Evolutionary conservation across 2,797 vertebrate genomes (phyloP).

Genomic region (Eurystomus glaucurus): DNA sequence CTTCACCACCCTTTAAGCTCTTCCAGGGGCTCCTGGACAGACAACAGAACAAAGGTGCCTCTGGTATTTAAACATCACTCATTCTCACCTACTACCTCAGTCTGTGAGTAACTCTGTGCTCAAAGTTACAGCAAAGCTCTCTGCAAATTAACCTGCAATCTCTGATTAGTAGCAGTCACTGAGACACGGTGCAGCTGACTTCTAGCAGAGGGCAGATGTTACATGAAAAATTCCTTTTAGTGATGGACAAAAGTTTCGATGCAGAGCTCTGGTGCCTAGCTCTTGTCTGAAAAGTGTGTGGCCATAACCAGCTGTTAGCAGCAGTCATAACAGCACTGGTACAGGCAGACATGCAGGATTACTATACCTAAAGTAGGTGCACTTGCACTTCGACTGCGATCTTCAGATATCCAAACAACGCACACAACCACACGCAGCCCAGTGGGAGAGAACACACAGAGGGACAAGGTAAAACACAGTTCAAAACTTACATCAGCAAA

Average conservation of each 20-base stretch:
- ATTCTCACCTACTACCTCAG: fast-evolving
- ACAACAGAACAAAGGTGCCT: background rate
- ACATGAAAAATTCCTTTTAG: conserved; percentile 14
- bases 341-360: conserved; percentile 83
- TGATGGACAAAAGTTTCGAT: background rate
- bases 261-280: conserved; percentile 35
- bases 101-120: background rate
- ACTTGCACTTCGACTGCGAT: conserved; percentile 95
- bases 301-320: conserved; percentile 62
- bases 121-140: background rate
- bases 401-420: conserved; percentile 91
- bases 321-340: conserved; percentile 68
- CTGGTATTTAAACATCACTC: background rate
- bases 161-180: conserved; percentile 60
- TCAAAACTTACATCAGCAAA: conserved; percentile 77
- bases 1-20: background rate
- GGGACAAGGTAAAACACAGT: conserved; percentile 85
- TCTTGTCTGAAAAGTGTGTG: background rate
- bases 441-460: conserved; percentile 85
- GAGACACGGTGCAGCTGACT: conserved; percentile 14
- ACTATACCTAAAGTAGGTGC: conserved; percentile 96
- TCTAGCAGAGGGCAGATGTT: conserved; percentile 49
- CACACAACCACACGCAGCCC: conserved; percentile 85
- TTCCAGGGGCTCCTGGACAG: background rate
- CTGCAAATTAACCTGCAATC: conserved; percentile 29